phyloP scores from a whole-genome alignment of 2,797 vertebrate species.

The Philypnodon macrostomus region DNA sequence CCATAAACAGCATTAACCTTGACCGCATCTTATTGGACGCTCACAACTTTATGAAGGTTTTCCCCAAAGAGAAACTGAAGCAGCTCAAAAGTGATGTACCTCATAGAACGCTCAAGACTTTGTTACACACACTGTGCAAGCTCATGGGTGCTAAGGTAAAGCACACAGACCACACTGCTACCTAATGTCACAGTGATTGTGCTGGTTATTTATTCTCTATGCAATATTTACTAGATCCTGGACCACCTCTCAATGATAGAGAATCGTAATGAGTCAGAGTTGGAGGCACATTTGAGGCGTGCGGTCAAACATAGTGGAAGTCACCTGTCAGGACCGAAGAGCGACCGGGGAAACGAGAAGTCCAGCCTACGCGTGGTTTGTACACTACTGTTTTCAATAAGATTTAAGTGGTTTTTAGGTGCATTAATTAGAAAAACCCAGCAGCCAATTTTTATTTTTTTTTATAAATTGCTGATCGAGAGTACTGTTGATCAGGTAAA shows the following conservation, averaged over 20 bases:
- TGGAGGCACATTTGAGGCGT: slow-evolving; percentile 89
- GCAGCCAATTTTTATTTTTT: too few species aligned
- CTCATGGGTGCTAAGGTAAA: slow-evolving; percentile 90
- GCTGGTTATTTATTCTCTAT: background rate
- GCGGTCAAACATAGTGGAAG: slow-evolving; percentile 89
- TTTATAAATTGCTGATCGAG: too few species aligned
- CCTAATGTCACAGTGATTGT: background rate
- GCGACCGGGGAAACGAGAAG: slow-evolving; percentile 90
- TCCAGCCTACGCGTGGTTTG: slow-evolving; percentile 81
- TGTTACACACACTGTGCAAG: slow-evolving; percentile 92
- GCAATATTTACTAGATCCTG: slow-evolving; percentile 80
- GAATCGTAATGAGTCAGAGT: slow-evolving; percentile 93
- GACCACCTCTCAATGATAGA: slow-evolving; percentile 98
- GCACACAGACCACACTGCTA: background rate
- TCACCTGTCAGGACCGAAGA: slow-evolving; percentile 83
- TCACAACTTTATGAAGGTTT: slow-evolving; percentile 97
- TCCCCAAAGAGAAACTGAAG: slow-evolving; percentile 96
- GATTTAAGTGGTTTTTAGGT: too few species aligned
- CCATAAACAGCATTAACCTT: slow-evolving; percentile 91
- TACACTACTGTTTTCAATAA: background rate
- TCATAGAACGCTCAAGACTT: slow-evolving; percentile 92
- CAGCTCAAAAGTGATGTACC: slow-evolving; percentile 94
- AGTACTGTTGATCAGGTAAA: background rate
- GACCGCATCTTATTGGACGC: slow-evolving; percentile 94
- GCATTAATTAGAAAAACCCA: too few species aligned